Conservation (phyloP, 2,888 invertebrate species). For the Ochropacha duplaris region DNA sequence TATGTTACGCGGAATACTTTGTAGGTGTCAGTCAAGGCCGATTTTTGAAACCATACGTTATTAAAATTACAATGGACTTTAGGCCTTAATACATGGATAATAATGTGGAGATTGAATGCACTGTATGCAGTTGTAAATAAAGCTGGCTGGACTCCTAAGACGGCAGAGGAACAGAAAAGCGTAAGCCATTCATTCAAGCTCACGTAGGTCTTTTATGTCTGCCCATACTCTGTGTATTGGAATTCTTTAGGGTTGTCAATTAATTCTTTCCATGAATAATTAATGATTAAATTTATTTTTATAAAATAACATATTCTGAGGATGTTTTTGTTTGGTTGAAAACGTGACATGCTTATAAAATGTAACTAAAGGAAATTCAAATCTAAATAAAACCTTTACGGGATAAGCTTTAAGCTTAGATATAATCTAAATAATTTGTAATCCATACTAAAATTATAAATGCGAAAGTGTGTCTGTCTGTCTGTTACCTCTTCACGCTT, state of each 20-base stretch:
- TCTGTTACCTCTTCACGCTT: too few relatives aligned
- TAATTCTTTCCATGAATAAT: not conserved
- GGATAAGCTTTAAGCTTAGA: too few relatives aligned
- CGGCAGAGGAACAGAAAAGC: not conserved
- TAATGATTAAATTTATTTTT: not conserved
- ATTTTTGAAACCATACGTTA: not conserved
- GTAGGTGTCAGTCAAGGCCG: conserved; percentile 8
- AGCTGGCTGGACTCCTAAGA: conserved; percentile 1
- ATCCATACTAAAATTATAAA: too few relatives aligned
- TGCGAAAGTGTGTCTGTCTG: too few relatives aligned
- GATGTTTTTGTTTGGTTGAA: not conserved
- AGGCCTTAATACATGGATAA: not conserved
- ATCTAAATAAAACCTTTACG: too few relatives aligned
- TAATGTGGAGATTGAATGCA: not conserved
- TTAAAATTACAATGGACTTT: not conserved
- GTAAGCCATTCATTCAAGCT: conserved; percentile 3
- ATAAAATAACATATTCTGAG: not conserved
- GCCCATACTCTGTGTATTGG: not conserved
- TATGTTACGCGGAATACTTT: conserved; percentile 1
- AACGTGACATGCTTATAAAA: not conserved
- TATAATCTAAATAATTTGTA: too few relatives aligned
- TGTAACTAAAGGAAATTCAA: too few relatives aligned
- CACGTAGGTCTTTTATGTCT: conserved; percentile 1
- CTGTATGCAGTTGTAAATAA: not conserved
- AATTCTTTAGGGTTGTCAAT: conserved; percentile 3